Base-by-base conservation (phyloP, 1,140 invertebrate genomes). In the Heliconius nattereri region DNA sequence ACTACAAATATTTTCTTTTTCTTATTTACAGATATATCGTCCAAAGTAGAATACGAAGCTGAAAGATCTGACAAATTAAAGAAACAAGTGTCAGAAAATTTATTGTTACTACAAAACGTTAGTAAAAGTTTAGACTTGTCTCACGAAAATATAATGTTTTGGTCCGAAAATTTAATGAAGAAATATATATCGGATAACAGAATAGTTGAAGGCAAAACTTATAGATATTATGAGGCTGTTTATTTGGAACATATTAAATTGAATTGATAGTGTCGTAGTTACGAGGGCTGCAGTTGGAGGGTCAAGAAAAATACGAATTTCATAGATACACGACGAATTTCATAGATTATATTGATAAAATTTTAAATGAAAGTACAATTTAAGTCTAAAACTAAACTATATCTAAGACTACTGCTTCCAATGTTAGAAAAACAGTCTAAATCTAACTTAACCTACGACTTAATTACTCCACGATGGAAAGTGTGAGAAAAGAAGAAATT, bases 181-280 rank as follows among this genome's bases (percentile, higher is more conserved):
- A 87, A 86, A 40, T 85, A 86, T 74, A 89, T 92, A 7, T 90
- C 90, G 9, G 26, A 19, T 7, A 89, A 87, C 23, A 85, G 92
- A 60, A 90, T 80, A 9, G 79, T 90, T 1, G 84, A 89, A 35
- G 92, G 90, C 3, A 88, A 85, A 16, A 85, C 86, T 0, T 93
- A 86, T 76, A 90, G 76, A 60, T 86, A 91, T 7, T 91, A 87
- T 76, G 89, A 90, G 75, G 73, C 74, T 2, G 78, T 81, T 70
- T 91, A 89, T 82, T 85, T 81, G 66, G 86, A 87, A 45, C 76
- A 73, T 76, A 73, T 86, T 57, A 75, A 75, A 76, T 80, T 75
- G 75, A 79, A 73, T 60, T 77, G 20, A 23, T 74, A 29, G 3
- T 52, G 19, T 52, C 19, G 78, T 75, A 35, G 32, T 35, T 6